Evolutionary conservation across 2,797 vertebrate species (phyloP), one percentile per base, ranked within the genome.

Genomic region (Coregonus sp.): DNA sequence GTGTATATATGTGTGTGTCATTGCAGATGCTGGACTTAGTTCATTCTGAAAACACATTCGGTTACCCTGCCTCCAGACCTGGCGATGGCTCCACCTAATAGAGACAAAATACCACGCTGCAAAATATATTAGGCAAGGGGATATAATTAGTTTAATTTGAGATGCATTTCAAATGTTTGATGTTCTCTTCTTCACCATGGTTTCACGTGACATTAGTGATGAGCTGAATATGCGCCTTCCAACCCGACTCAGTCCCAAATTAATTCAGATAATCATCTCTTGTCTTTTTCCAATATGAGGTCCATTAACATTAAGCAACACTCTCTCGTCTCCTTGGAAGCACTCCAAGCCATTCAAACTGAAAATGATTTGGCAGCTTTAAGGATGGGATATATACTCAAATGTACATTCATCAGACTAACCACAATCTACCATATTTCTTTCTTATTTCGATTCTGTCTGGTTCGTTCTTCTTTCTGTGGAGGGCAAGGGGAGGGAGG

Each of bases 241-340:
- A 7, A 25, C 74, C n/a, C 61, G 81, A 78, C 54, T 80, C 75
- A 63, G 81, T 15, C 11, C 37, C 79, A 75, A 80, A 88, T 88
- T 80, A 86, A 89, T 89, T 76, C 85, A 87, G 86, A 80, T 83
- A 87, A 84, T 83, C 81, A 90, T 88, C 75, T 88, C 79, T 75
- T 82, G 78, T 84, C 81, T 83, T 83, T 2, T 77, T 77, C 73
- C 76, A 73, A 70, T 80, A 85, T 82, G 77, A 33, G 80, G 72
- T 11, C 77, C 74, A 82, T 87, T 86, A 80, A 79, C 83, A 86
- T 82, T 79, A 87, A 87, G 70, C 33, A 50, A 84, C 80, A 75
- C 61, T 78, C 33, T 80, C 14, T 73, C 54, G 4, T 77, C 35
- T 81, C 52, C 78, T 77, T 81, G 70, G 75, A 79, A 59, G 72